Evolutionary conservation across 2,797 vertebrate species (phyloP).

Genomic region (Sebastes nivosus): DNA sequence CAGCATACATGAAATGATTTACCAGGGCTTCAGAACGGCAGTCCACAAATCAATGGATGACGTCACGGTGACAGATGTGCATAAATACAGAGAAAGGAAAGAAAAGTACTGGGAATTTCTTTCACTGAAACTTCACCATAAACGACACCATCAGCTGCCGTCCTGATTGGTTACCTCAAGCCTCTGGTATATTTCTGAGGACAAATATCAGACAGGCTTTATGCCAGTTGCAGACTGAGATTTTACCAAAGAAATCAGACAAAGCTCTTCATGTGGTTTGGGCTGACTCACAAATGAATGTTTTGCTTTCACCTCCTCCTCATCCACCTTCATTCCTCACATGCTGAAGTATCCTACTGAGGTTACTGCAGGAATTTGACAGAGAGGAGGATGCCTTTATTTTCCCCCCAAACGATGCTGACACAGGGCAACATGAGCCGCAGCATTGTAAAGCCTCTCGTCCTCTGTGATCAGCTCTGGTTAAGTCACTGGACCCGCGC

Average conservation of each 20-base stretch:
- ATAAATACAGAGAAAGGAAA: background rate
- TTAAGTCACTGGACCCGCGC: conserved; percentile 64
- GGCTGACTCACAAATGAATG: conserved; percentile 45
- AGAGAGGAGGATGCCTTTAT: conserved; percentile 55
- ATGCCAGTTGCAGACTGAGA: background rate
- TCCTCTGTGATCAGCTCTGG: conserved; percentile 68
- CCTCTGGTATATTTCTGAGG: background rate
- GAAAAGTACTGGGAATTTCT: background rate
- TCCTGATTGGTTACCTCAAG: background rate
- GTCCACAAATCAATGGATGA: no score
- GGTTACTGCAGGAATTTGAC: conserved; percentile 59
- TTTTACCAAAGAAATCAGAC: conserved; percentile 18
- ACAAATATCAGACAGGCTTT: background rate
- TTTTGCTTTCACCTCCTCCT: conserved; percentile 40
- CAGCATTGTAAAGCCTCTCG: conserved; percentile 59
- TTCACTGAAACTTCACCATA: background rate
- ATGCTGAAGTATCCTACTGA: conserved; percentile 46
- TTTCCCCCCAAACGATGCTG: conserved; percentile 59
- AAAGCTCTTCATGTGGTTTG: conserved; percentile 21
- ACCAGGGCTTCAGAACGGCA: no score
- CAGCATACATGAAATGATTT: no score
- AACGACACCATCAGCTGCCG: background rate
- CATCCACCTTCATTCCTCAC: conserved; percentile 35
- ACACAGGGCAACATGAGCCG: conserved; percentile 70
- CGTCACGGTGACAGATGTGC: background rate